Base-by-base conservation (phyloP, 2,888 invertebrate genomes). In the Exephanes ischioxanthus region DNA sequence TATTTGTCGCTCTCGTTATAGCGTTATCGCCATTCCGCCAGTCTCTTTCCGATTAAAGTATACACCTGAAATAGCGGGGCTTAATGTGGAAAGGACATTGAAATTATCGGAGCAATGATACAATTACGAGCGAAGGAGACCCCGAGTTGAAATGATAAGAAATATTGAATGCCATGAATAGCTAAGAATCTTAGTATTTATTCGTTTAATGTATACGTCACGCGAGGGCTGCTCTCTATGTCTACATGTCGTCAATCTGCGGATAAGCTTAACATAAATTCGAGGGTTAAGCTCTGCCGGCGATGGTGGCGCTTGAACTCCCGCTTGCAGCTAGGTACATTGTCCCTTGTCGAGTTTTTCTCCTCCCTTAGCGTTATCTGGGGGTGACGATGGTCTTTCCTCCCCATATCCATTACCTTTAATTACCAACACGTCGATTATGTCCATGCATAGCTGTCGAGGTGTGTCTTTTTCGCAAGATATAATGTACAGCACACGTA, bases 201-300 rank as follows among this genome's bases (percentile, higher is more conserved):
- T 81, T 33, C 37, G 58, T 71, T 76, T 9, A 45, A 84, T 45
- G 68, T 14, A 61, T 33, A 30, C 22, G 63, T 80, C 83, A 0
- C 5, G 48, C 73, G 37, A 41, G 30, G 63, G 71, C 22, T 68
- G 53, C 67, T 61, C 41, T 63, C 67, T 83, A 80, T 87, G 81
- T 79, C 66, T 83, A 70, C 80, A 83, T 77, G 78, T 84, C 84
- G 84, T 87, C 84, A 82, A 86, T 86, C 80, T 71, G 66, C 66
- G 87, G 85, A 85, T 87, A 84, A 87, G 81, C 86, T 71, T 71
- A 67, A 77, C 78, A 86, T 86, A 87, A 86, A 87, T 85, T 85
- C 63, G 76, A 85, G 86, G 71, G 81, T 87, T 85, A 80, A 87
- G 72, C 86, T 87, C 63, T 84, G 75, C 75, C 66, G 33, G 37